These are phyloP conservation scores for Rhingia rostrata DNA, from an alignment of 2,888 invertebrate species.

Conservation along the genomic window DNA sequence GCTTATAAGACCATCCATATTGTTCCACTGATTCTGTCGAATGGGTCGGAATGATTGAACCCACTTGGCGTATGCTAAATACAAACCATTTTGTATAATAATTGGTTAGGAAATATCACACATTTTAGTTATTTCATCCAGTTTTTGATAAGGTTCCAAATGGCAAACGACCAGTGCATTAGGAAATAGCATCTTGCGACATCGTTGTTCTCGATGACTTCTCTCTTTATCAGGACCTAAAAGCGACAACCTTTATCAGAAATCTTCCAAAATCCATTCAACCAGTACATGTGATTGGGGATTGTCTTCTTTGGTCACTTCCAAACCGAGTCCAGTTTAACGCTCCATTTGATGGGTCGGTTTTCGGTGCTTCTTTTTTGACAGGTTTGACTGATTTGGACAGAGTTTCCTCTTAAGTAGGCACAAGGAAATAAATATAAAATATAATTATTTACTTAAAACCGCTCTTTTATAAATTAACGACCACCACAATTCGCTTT, in stretches of 20 bases:
- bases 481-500: too few relatives aligned
- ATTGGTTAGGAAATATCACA: too few relatives aligned
- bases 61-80: slow-evolving; percentile 99
- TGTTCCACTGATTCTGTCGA: slow-evolving; percentile 99
- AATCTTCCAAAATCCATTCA: slow-evolving; percentile 79
- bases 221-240: slow-evolving; percentile 91
- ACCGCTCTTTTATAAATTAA: too few relatives aligned
- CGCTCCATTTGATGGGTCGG: slow-evolving; percentile 84
- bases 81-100: too few relatives aligned
- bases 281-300: slow-evolving; percentile 92
- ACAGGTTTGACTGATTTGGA: slow-evolving; percentile 77
- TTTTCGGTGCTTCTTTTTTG: slow-evolving; percentile 80
- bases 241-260: slow-evolving; percentile 12
- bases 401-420: slow-evolving; percentile 78
- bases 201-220: slow-evolving; percentile 99
- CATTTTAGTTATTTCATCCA: too few relatives aligned
- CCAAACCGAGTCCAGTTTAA: slow-evolving; percentile 94
- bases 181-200: too few relatives aligned
- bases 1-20: slow-evolving; percentile 88
- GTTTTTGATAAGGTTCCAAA: too few relatives aligned
- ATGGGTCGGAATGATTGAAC: slow-evolving; percentile 98
- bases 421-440: too few relatives aligned
- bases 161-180: too few relatives aligned
- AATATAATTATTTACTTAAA: too few relatives aligned
- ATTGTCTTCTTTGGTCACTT: slow-evolving; percentile 95